These are phyloP conservation scores for Bombylius discolor DNA, from an alignment of 2,888 invertebrate species.

Conservation along the genomic window DNA sequence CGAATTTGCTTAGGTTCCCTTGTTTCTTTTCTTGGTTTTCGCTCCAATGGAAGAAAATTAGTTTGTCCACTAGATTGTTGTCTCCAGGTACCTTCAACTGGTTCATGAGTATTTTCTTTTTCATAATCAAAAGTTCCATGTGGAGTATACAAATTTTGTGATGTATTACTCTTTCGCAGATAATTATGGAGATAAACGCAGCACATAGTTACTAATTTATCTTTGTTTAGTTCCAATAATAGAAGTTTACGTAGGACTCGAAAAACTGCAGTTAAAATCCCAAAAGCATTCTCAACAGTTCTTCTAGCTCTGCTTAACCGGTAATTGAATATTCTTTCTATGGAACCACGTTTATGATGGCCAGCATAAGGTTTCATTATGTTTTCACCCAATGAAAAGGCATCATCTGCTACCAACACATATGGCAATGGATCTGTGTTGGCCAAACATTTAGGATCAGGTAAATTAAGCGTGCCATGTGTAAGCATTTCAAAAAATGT, in stretches of 20 bases:
- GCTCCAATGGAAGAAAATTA: too few relatives aligned
- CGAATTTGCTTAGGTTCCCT: too few relatives aligned
- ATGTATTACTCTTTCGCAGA: too few relatives aligned
- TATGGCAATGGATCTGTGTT: background rate
- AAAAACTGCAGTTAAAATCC: background rate
- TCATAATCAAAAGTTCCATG: too few relatives aligned
- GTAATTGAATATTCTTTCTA: too few relatives aligned
- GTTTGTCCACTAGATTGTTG: too few relatives aligned
- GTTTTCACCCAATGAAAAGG: background rate
- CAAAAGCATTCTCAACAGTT: constrained; percentile 1
- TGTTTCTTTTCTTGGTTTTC: too few relatives aligned
- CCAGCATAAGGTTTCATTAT: constrained; percentile 1
- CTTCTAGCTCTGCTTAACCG: too few relatives aligned
- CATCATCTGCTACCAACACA: background rate
- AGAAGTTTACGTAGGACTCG: background rate
- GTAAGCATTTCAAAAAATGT: background rate
- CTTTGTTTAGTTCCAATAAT: background rate
- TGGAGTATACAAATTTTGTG: too few relatives aligned
- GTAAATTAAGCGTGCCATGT: background rate
- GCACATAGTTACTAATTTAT: background rate
- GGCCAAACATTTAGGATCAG: background rate
- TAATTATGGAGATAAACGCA: background rate
- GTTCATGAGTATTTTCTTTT: too few relatives aligned
- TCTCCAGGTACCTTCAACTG: too few relatives aligned
- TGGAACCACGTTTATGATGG: background rate